Base-by-base conservation (phyloP, 1,140 invertebrate genomes). In the roundworm (Caenorhabditis elegans) region DNA sequence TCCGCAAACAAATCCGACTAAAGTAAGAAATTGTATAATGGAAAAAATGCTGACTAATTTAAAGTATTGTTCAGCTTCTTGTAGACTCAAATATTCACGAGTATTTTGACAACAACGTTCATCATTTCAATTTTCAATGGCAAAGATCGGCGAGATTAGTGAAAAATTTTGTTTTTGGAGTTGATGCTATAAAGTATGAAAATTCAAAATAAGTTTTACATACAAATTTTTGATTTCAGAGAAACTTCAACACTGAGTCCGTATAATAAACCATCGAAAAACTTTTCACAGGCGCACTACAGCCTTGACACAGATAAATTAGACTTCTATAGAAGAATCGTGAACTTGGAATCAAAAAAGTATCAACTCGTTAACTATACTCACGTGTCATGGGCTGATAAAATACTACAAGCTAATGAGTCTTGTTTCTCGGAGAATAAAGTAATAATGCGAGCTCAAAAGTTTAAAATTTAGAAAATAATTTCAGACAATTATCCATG, bases 1-100 rank as follows among this genome's bases (percentile, higher is more conserved):
- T 24, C 86, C 86, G 31, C 76, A 83, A 53, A 78, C 82, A 22
- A 86, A 86, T 76, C 84, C 86, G 49, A 86, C 87, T 31, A 86
- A 82, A 76, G 82, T 85, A 6, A 28, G 78, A 34, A 31, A 26
- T n/a, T 26, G 6, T 19, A 48, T 11, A 55, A 47, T 26, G 15
- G 0, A 13, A 46, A 17, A 43, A 49, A 76, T 76, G 19, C 19
- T 3, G 19, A 84, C n/a, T n/a, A n/a, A n/a, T n/a, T 55, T 78
- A 2, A 47, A 22, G n/a, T 19, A 5, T 75, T 75, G 49, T 81
- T 53, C 75, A 86, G 78, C 46, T 86, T 5, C 78, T 86, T 13
- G 78, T 87, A 49, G 65, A 79, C n/a, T 53, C 79, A 24, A 86
- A 87, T 80, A 65, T 78, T 11, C 82, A 78, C 49, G 86, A 86